Evolutionary conservation across 37 sponge, comb jelly and placozoan genomes (phyloP).

Genomic region (Tethya wilhelma): DNA sequence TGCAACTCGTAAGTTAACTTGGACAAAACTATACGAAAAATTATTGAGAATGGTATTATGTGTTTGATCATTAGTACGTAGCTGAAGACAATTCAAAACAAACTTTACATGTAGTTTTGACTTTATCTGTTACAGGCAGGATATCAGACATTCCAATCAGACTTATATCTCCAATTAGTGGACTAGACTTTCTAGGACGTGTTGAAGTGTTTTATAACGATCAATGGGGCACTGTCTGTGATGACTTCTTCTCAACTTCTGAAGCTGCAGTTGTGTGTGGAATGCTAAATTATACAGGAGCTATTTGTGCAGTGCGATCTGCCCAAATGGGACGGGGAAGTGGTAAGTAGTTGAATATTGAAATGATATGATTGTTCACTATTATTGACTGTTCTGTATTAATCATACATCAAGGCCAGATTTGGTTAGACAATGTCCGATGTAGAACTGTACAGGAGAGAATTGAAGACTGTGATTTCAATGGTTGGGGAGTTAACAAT

Average conservation of each 20-base stretch:
- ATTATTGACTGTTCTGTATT: background rate
- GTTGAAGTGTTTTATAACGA: slow-evolving; percentile 34
- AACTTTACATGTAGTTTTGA: background rate
- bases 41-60: too few species aligned
- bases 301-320: slow-evolving; percentile 16
- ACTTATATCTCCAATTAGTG: background rate
- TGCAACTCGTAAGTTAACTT: background rate
- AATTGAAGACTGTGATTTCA: slow-evolving; percentile 18
- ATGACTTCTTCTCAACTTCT: background rate
- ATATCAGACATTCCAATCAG: background rate
- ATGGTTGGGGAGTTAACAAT: slow-evolving; percentile 43
- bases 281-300: background rate
- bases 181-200: slow-evolving; percentile 6
- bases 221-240: slow-evolving; percentile 45
- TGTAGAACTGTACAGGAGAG: slow-evolving; percentile 2
- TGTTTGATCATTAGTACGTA: too few species aligned
- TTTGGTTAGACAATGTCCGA: slow-evolving; percentile 43
- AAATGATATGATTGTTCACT: background rate
- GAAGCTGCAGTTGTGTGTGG: slow-evolving; percentile 15
- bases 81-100: too few species aligned
- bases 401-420: background rate
- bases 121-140: background rate
- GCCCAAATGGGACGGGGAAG: background rate
- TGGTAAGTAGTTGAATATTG: slow-evolving; percentile 1
- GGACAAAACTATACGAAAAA: too few species aligned